These are phyloP conservation scores for Helogale parvula DNA, from an alignment of 2,113 vertebrate species.

Conservation along the genomic window DNA sequence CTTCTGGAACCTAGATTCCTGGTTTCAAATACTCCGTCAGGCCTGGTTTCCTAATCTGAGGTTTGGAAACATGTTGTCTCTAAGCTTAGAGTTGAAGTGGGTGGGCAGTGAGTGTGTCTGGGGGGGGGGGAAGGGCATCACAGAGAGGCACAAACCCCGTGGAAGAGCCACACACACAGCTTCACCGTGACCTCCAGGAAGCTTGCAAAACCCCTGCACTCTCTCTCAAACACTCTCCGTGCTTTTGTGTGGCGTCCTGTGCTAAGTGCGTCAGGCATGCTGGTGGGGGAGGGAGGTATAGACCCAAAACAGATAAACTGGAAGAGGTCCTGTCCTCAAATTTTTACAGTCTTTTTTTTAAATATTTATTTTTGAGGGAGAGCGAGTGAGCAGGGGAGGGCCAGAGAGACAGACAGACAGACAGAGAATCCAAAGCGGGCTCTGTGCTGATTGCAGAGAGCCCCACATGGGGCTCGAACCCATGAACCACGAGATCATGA, in stretches of 20 bases:
- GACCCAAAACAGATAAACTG: not conserved
- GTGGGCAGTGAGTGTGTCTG: not conserved
- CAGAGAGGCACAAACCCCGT: not conserved
- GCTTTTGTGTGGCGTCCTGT: not conserved
- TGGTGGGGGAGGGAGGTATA: not conserved
- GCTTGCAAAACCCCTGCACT: not conserved
- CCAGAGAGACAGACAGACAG: not conserved
- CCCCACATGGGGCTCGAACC: too few relatives aligned
- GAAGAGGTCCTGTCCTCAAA: not conserved
- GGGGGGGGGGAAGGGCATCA: rapidly evolving
- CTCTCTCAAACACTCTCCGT: not conserved
- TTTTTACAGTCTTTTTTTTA: not conserved
- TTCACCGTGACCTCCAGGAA: not conserved
- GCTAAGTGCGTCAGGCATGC: not conserved
- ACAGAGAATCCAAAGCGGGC: too few relatives aligned
- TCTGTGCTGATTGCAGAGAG: too few relatives aligned
- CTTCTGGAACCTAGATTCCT: not conserved
- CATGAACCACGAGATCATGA: too few relatives aligned
- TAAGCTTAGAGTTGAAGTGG: not conserved
- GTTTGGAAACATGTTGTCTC: not conserved
- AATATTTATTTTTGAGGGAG: not conserved
- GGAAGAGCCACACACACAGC: not conserved
- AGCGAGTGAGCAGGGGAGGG: not conserved
- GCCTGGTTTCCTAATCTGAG: not conserved
- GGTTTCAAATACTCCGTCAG: not conserved